Base-by-base conservation (phyloP, 2,797 vertebrate species). In the Otolemur crassicaudatus region DNA sequence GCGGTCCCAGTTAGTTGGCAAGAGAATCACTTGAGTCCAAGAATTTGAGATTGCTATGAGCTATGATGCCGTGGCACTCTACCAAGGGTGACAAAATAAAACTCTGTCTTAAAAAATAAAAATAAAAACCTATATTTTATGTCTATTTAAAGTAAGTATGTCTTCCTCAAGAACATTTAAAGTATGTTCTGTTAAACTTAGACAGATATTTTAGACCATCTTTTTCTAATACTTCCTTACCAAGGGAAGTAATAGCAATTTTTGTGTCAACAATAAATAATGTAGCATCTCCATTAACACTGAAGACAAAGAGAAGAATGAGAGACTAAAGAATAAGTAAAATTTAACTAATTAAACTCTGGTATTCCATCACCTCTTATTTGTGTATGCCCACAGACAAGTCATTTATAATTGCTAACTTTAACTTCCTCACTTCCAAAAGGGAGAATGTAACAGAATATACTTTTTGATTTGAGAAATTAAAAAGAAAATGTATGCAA, bases 281-380 rank as follows among this genome's bases (percentile, higher is more conserved):
- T 73, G 25, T 65, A 84, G 37, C 12, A 90, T 72, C 43, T 85
- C 14, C 80, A 79, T 61, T 77, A 23, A 20, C 19, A 87, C 8
- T 61, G 85, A 87, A 81, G 16, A 49, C 37, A 81, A 90, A 93
- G 79, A 22, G 5, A 90, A 83, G 4, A 79, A 94, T 23, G 77
- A 76, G 87, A 86, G 25, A 89, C 22, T 85, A 63, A 87, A 93
- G 22, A 83, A 34, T 90, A 70, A 88, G 43, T 77, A 93, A 75
- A 90, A 70, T 60, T 12, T 79, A 56, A 58, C 14, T 65, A 69
- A 60, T 75, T 34, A 77, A 31, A 49, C 16, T 46, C 6, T 37
- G 8, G 34, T 73, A 88, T 49, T n/a, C 2, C 8, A 87, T 0
- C 2, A 75, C 17, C 2, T 77, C 40, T 63, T 46, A 85, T 23